phyloP scores from a whole-genome alignment of 2,797 vertebrate species.

The Astyanax mexicanus region DNA sequence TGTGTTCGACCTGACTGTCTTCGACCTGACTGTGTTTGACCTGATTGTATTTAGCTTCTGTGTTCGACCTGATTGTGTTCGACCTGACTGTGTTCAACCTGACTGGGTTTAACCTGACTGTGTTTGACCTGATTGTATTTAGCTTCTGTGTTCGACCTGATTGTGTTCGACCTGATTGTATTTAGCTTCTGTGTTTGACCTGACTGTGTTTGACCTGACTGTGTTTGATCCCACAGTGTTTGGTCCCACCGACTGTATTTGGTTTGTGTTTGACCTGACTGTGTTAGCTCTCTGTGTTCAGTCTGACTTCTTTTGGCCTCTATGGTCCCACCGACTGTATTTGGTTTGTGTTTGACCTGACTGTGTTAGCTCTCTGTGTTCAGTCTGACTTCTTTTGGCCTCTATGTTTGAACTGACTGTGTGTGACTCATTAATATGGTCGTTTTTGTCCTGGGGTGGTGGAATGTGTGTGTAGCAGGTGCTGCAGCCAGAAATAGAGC shows the following conservation, averaged over 20 bases:
- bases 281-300: background rate
- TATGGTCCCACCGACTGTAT: background rate
- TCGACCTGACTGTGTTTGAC: no score
- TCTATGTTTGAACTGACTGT: background rate
- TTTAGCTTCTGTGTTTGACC: no score
- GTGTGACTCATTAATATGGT: conserved; percentile 59
- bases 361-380: background rate
- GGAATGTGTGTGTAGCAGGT: conserved; percentile 78
- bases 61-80: no score
- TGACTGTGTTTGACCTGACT: background rate
- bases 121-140: no score
- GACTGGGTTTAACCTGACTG: no score
- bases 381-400: background rate
- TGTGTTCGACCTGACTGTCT: no score
- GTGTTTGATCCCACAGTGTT: background rate
- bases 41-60: no score
- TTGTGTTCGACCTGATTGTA: no score
- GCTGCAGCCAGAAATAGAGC: conserved; percentile 79
- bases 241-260: background rate
- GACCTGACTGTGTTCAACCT: no score
- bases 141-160: no score
- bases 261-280: background rate
- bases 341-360: background rate
- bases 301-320: background rate
- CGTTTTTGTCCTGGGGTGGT: conserved; percentile 60